Percentiles rank a stretch among this genome's conserved stretches.
Evolutionary conservation across 2,797 vertebrate genomes (phyloP).

Genomic region (Arvicola amphibius): DNA sequence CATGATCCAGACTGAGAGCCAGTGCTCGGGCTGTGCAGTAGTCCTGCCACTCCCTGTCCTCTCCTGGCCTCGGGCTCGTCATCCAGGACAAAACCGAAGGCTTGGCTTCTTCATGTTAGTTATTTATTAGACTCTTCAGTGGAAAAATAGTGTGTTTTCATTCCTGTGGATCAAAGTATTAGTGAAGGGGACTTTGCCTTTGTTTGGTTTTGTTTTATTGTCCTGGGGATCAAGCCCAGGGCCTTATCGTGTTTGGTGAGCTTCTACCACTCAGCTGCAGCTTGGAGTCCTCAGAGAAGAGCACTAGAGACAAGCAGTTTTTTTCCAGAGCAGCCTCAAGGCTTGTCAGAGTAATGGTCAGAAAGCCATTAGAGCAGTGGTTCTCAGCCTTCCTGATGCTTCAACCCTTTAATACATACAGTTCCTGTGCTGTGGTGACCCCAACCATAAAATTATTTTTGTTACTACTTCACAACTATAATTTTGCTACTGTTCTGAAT

Average conservation of each 20-base stretch:
- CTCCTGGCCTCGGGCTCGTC: background rate
- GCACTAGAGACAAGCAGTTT: background rate
- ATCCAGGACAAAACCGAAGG: background rate
- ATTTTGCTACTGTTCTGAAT: background rate
- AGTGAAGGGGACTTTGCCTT: background rate
- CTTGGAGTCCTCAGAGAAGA: background rate
- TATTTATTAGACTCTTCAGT: constrained; percentile 32
- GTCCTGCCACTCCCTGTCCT: background rate
- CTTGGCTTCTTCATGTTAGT: background rate
- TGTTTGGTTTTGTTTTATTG: background rate
- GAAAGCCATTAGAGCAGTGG: background rate
- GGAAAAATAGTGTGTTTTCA: background rate
- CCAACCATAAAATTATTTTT: background rate
- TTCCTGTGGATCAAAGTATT: background rate
- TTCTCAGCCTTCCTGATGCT: background rate
- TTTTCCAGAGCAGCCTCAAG: constrained; percentile 13
- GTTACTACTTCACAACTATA: background rate
- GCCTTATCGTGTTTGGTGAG: background rate
- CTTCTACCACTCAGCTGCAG: background rate
- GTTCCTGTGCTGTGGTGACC: background rate
- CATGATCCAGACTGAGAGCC: background rate
- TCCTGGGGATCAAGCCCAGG: too few relatives aligned
- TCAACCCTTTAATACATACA: background rate
- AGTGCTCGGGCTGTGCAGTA: background rate
- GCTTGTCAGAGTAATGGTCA: background rate